phyloP scores from a whole-genome alignment of 2,888 invertebrate genomes.

The Oscheius onirici region DNA sequence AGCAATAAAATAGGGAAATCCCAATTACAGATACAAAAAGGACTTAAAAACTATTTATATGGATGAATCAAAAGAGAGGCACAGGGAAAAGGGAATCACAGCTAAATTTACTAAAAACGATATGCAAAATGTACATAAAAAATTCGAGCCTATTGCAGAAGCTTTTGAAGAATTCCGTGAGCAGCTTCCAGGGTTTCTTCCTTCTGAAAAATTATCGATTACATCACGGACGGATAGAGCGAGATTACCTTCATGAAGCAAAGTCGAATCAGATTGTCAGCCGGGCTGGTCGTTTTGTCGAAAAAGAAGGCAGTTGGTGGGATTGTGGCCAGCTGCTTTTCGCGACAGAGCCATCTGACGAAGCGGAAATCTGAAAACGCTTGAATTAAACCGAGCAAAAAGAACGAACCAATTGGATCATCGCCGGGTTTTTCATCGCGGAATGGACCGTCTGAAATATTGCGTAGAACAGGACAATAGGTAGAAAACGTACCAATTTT shows the following conservation, averaged over 20 bases:
- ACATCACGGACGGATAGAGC: not conserved
- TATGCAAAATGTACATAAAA: not conserved
- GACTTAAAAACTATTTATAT: not conserved
- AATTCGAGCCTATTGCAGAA: conserved; percentile 3
- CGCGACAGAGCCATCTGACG: conserved; percentile 93
- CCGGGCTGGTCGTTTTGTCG: conserved; percentile 48
- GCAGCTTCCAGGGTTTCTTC: conserved; percentile 66
- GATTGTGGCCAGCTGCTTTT: conserved; percentile 88
- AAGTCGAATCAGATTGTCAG: conserved; percentile 62
- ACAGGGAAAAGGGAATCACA: not conserved
- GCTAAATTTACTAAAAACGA: not conserved
- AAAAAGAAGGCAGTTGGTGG: conserved; percentile 94
- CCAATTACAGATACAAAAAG: not conserved
- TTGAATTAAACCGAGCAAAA: too few relatives aligned
- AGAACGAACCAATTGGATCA: conserved; percentile 73
- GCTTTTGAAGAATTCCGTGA: conserved; percentile 54
- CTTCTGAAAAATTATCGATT: conserved; percentile 41
- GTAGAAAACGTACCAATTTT: conserved; percentile 46
- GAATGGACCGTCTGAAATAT: conserved; percentile 53
- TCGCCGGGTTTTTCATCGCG: conserved; percentile 72
- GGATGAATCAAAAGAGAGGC: not conserved
- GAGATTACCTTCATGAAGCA: conserved; percentile 67
- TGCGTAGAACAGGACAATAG: not conserved
- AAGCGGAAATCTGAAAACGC: conserved; percentile 81
- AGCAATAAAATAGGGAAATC: not conserved